These are phyloP conservation scores for Keiferia lycopersicella DNA, from an alignment of 2,888 invertebrate genomes.

Conservation along the genomic window DNA sequence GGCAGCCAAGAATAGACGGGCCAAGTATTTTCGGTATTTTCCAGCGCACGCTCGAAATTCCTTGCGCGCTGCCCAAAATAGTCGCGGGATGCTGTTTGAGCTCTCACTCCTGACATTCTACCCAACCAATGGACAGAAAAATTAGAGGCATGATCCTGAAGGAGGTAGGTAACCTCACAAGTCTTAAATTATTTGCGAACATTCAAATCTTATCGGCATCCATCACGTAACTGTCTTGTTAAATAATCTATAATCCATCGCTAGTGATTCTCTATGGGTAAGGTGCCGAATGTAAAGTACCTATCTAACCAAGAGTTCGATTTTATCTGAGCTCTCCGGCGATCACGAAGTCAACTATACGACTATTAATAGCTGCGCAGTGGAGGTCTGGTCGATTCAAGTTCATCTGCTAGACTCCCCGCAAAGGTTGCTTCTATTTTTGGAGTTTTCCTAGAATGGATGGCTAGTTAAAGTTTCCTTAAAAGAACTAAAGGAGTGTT, in stretches of 20 bases:
- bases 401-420: conserved; percentile 72
- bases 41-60: conserved; percentile 75
- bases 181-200: background rate
- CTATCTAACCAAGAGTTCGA: background rate
- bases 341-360: conserved; percentile 34
- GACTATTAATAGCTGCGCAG: conserved; percentile 61
- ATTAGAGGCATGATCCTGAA: background rate
- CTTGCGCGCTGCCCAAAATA: conserved; percentile 71
- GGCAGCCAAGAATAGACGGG: conserved; percentile 71
- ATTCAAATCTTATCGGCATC: background rate
- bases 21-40: conserved; percentile 60
- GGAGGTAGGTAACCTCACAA: too few species aligned
- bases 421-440: conserved; percentile 47
- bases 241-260: too few species aligned
- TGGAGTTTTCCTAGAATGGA: background rate
- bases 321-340: conserved; percentile 17
- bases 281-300: background rate
- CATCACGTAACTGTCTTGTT: too few species aligned
- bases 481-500: background rate
- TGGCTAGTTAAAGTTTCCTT: conserved; percentile 7
- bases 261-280: background rate
- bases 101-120: conserved; percentile 54
- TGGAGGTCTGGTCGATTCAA: conserved; percentile 68
- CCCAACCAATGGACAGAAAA: conserved; percentile 40
- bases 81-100: conserved; percentile 47